These are phyloP conservation scores for Glyptemys insculpta DNA, from an alignment of 2,797 vertebrate species.

Conservation along the genomic window DNA sequence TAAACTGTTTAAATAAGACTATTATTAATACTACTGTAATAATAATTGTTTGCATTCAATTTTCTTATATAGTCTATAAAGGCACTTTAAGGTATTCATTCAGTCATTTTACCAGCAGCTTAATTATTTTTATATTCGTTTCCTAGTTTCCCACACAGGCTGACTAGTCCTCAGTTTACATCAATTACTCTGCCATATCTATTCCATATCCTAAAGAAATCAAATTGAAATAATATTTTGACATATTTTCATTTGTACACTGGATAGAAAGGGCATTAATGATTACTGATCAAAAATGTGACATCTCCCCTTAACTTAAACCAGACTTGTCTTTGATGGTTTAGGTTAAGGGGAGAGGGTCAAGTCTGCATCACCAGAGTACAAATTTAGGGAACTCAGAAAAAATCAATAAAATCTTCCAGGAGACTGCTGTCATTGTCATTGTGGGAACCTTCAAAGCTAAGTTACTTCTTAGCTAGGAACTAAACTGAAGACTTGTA, in stretches of 20 bases:
- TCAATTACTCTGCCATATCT: conserved; percentile 12
- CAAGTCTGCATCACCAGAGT: neutral
- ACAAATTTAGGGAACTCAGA: neutral
- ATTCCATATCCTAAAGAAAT: neutral
- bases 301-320: neutral
- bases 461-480: neutral
- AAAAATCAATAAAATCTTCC: neutral
- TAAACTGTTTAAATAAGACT: neutral
- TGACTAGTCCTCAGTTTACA: neutral
- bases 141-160: neutral
- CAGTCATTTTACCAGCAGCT: neutral
- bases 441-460: conserved; percentile 11
- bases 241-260: neutral
- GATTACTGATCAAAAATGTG: neutral
- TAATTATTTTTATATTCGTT: neutral
- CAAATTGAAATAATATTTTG: neutral
- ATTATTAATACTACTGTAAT: neutral
- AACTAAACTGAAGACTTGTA: conserved; percentile 9
- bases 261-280: neutral
- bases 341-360: neutral
- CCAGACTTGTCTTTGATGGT: too few species aligned
- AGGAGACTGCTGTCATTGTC: neutral
- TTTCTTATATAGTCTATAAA: neutral
- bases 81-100: neutral
- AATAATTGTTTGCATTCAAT: neutral